Base-by-base conservation (phyloP, 2,888 invertebrate genomes). In the Caradrina kadenii region DNA sequence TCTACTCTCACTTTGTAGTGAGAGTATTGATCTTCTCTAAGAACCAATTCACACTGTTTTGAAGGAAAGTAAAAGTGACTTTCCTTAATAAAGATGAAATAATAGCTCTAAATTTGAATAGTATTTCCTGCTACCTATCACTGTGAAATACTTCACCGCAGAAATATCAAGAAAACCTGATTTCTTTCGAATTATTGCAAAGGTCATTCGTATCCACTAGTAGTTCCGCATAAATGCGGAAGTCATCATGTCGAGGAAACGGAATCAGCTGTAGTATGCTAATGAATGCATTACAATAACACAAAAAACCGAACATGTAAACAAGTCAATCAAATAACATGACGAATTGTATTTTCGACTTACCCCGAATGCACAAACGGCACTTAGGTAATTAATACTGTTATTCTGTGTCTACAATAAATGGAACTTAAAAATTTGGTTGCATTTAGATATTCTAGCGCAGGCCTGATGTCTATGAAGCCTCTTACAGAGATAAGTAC, bases 161-260 rank as follows among this genome's bases (percentile, higher is more conserved):
- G 17, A 22, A n/a, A 48, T 22, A 45, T 0, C 6, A 10, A n/a
- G 7, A n/a, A 19, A 48, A 68, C 6, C 19, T 35, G 49, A 21
- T 54, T 61, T 59, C 45, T 45, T 64, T 22, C 1, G 11, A 63
- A 63, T 8, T 48, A 22, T 49, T 59, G 22, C 39, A 71, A 70
- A 76, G 71, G 54, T 76, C 71, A 75, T 10, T 54, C 39, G 10
- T 31, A n/a, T 58, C 48, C 17, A 48, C 56, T 61, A 45, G 50
- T 45, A 54, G 39, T 76, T 76, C 71, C 75, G 76, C 62, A 61
- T 65, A 39, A 53, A 70, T 11, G 39, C 65, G 75, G 76, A 76
- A 76, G 62, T 65, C 64, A 62, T 67, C 60, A 59, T 48, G 56
- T 56, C 48, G n/a, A 72, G 69, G 74, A 73, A 68, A 73, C 50